Conservation (phyloP, 2,888 invertebrate genomes). For the Dendrolimus pini region DNA sequence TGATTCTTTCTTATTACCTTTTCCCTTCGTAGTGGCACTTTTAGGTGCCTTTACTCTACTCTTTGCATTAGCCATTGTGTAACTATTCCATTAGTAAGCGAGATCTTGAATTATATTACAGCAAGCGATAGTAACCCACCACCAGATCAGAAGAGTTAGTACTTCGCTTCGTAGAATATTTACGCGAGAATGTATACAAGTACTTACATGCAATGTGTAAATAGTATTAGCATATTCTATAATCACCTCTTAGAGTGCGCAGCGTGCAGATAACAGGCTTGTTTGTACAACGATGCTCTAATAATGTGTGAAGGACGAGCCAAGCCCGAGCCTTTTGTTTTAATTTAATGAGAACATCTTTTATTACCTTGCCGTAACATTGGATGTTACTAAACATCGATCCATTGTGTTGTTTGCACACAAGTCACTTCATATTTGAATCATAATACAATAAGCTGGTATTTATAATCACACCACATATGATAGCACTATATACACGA, state of each 20-base stretch:
- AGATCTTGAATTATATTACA: conserved; percentile 24
- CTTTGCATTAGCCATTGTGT: conserved; percentile 59
- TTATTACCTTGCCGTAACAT: conserved; percentile 57
- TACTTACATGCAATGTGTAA: conserved; percentile 65
- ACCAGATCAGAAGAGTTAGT: conserved; percentile 46
- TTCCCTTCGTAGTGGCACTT: conserved; percentile 35
- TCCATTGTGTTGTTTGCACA: conserved; percentile 30
- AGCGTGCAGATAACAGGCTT: conserved; percentile 58
- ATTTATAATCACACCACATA: conserved; percentile 14
- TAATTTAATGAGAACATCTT: conserved; percentile 43
- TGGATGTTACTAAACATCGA: conserved; percentile 28
- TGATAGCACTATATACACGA: background rate
- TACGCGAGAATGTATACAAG: conserved; percentile 24
- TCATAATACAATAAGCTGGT: conserved; percentile 10
- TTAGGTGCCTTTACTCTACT: conserved; percentile 50
- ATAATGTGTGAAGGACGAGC: conserved; percentile 71
- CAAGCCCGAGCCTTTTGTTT: conserved; percentile 72
- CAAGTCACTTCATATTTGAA: conserved; percentile 18
- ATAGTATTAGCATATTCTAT: conserved; percentile 57
- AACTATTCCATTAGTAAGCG: conserved; percentile 49
- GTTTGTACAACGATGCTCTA: conserved; percentile 64
- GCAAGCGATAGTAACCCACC: conserved; percentile 54
- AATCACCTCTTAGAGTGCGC: conserved; percentile 63
- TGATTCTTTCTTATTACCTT: conserved; percentile 40
- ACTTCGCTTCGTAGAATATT: conserved; percentile 32